A percentile compares a stretch with the other conserved stretches of the same genome.
These are phyloP conservation scores for Pogoniulus pusillus DNA, from an alignment of 2,797 vertebrate genomes.

Conservation along the genomic window DNA sequence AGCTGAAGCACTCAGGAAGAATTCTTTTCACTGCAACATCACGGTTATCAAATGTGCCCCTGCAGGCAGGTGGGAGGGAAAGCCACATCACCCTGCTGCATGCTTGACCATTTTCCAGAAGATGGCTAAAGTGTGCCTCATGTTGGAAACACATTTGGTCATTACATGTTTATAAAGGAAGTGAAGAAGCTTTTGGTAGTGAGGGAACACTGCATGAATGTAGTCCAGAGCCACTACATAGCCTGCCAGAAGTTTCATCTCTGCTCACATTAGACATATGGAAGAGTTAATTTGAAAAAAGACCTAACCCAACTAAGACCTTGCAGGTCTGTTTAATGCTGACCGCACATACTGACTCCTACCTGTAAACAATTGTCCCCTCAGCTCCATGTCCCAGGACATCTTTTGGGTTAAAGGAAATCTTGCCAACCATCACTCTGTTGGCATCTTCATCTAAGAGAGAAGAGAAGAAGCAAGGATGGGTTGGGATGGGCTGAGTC, in stretches of 20 bases:
- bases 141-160: neutral
- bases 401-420: slow-evolving; percentile 89
- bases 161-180: neutral
- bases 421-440: slow-evolving; percentile 89
- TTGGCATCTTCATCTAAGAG: slow-evolving; percentile 84
- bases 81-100: neutral
- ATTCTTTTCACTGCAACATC: slow-evolving; percentile 96
- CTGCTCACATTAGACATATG: neutral
- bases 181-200: neutral
- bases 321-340: neutral
- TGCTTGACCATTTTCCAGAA: neutral
- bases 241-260: neutral
- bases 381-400: slow-evolving; percentile 96
- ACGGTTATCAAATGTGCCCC: slow-evolving; percentile 94
- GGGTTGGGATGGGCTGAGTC: neutral
- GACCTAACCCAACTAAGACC: neutral
- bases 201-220: neutral
- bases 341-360: slow-evolving; percentile 22
- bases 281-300: neutral
- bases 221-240: neutral
- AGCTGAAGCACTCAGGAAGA: slow-evolving; percentile 96
- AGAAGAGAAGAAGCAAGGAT: neutral
- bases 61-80: slow-evolving; percentile 57
- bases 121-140: neutral
- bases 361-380: slow-evolving; percentile 98